Evolutionary conservation across 2,797 vertebrate genomes (phyloP).

Genomic region (Platalea minor): DNA sequence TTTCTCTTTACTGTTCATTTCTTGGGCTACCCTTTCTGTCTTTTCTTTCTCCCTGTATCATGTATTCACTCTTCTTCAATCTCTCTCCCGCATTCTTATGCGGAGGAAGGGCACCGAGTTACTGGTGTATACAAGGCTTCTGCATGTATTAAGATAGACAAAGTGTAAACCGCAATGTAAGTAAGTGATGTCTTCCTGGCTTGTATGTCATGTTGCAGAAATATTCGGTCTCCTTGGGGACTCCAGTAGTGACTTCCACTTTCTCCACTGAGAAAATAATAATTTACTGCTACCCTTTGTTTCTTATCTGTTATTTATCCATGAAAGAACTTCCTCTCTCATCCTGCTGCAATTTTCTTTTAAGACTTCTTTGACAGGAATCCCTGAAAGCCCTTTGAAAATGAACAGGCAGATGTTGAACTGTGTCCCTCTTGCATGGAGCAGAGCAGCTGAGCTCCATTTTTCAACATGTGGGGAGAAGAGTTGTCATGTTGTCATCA

Average conservation of each 20-base stretch:
- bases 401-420: neutral
- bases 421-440: neutral
- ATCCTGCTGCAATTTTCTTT: neutral
- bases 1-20: neutral
- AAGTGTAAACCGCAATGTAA: neutral
- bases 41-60: neutral
- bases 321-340: neutral
- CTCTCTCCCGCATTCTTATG: neutral
- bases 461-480: neutral
- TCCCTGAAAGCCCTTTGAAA: neutral
- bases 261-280: neutral
- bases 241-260: neutral
- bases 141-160: neutral
- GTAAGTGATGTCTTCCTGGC: neutral
- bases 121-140: neutral
- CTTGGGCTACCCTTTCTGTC: neutral
- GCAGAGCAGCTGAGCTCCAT: neutral
- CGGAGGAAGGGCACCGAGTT: neutral
- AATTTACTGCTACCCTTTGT: neutral
- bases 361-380: neutral
- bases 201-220: neutral
- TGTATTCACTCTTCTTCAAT: neutral
- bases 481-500: neutral
- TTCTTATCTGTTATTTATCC: neutral
- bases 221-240: neutral